phyloP scores from a whole-genome alignment of 2,113 vertebrate genomes.

The Phrynosoma platyrhinos region DNA sequence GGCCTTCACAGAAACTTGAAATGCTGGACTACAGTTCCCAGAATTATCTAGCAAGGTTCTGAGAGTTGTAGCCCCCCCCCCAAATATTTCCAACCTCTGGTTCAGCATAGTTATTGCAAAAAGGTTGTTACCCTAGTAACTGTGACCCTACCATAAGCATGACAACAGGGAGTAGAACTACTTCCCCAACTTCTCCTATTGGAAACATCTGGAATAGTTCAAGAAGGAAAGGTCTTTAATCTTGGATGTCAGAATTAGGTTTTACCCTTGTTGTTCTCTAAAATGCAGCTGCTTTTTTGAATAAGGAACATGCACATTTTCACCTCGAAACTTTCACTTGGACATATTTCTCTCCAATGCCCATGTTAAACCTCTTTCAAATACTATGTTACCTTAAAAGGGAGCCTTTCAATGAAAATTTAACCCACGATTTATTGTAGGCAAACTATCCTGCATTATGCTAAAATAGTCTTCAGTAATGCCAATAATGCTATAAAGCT shows the following conservation, averaged over 20 bases:
- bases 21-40: no score
- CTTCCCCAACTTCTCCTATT: background rate
- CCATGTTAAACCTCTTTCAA: background rate
- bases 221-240: background rate
- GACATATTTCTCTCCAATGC: background rate
- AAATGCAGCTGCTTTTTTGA: background rate
- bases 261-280: background rate
- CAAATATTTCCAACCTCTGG: background rate
- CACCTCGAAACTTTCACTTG: background rate
- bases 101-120: background rate
- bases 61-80: no score
- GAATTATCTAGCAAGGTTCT: no score
- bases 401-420: slow-evolving; percentile 3
- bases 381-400: background rate
- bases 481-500: background rate
- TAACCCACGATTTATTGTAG: background rate
- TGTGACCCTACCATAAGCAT: background rate
- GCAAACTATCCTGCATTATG: background rate
- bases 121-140: background rate
- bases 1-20: no score
- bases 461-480: slow-evolving; percentile 14
- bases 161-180: background rate
- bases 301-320: background rate
- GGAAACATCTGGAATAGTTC: background rate
- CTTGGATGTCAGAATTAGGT: background rate